Base-by-base conservation (phyloP, 2,797 vertebrate species). In the Masticophis lateralis region DNA sequence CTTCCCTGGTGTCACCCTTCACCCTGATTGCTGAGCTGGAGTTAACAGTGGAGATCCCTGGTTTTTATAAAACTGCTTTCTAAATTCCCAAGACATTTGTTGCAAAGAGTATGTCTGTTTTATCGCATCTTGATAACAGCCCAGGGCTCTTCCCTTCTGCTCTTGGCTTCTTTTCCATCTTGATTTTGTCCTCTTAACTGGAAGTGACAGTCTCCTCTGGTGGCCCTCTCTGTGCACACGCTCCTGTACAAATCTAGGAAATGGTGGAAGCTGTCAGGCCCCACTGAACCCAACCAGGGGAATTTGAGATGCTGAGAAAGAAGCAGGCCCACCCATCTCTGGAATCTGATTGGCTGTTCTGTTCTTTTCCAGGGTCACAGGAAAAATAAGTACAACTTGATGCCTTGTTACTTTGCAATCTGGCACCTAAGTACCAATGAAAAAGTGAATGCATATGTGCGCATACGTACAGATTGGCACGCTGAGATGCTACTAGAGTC, bases 1-100 rank as follows among this genome's bases (percentile, higher is more conserved):
- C 95, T 94, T 94, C 90, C 63, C 74, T 0, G 3, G 59, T 97
- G 96, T 96, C 91, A 93, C 69, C 89, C 88, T 1, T 0, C 18
- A 27, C 28, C 86, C 1, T 37, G 66, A 18, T 83, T 5, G 91
- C 90, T 32, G 94, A 86, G 20, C 14, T 74, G 0, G 0, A 88
- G 92, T 92, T 89, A 51, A 57, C 10, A 5, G 10, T 0, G 91
- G 25, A 1, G 0, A 1, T 86, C 92, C 92, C 89, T 18, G 92
- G 43, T 90, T 94, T 83, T 10, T 59, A 47, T 92, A 20, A 28
- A 95, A 87, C 90, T 0, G 0, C 4, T 88, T 83, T 0, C 8
- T 37, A 63, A 89, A 11, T 59, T 56, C 66, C 91, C 61, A 86
- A 0, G 0, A 91, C 59, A 0, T 0, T 4, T 90, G 53, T 63